Conservation (phyloP, 2,113 vertebrate species). For the Motacilla tschutschensis region DNA sequence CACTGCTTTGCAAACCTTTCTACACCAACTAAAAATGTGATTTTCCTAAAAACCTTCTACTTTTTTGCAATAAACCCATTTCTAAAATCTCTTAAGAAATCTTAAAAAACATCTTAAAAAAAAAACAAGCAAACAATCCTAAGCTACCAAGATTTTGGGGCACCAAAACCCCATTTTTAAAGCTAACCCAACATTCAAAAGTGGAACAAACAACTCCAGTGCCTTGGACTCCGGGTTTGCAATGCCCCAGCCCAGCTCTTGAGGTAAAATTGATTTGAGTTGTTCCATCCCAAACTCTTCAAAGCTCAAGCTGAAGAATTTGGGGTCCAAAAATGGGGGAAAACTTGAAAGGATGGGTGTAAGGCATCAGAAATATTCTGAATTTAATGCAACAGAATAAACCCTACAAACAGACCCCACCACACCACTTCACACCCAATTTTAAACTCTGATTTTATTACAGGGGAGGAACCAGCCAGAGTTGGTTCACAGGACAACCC, state of each 20-base stretch:
- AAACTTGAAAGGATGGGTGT: accelerated
- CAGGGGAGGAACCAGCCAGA: accelerated
- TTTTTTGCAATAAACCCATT: accelerated
- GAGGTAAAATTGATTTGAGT: accelerated
- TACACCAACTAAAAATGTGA: accelerated
- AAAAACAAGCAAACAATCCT: neutral
- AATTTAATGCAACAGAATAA: accelerated
- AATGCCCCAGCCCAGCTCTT: accelerated
- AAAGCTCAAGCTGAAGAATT: accelerated
- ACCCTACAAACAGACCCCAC: accelerated
- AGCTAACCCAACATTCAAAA: neutral
- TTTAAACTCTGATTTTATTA: neutral
- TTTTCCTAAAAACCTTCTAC: neutral
- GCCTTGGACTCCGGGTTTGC: accelerated
- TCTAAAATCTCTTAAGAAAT: accelerated
- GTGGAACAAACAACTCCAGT: neutral
- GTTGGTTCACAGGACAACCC: neutral
- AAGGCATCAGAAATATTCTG: neutral
- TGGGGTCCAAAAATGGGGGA: accelerated
- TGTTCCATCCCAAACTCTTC: neutral
- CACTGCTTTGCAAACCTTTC: accelerated
- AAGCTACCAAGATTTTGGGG: neutral
- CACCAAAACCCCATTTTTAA: neutral
- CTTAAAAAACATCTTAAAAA: neutral
- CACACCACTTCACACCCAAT: accelerated